A percentile compares a stretch with the other conserved stretches of the same genome.
phyloP scores from a whole-genome alignment of 1,140 invertebrate genomes.

The Hylyphantes graminicola region DNA sequence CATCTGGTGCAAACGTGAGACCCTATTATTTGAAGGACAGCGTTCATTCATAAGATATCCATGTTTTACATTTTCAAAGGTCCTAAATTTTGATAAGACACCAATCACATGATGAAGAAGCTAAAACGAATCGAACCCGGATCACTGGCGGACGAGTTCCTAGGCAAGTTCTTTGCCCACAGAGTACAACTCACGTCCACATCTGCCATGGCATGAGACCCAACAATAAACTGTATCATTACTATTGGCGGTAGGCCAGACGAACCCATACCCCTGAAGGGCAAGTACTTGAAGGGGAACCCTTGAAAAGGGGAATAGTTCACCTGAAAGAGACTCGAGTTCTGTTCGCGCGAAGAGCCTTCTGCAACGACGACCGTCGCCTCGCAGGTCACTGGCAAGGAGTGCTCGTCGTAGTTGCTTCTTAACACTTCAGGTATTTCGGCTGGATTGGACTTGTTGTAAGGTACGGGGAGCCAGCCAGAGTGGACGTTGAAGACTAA shows the following conservation, averaged over 20 bases:
- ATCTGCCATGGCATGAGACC: slow-evolving; percentile 18
- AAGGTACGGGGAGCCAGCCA: slow-evolving; percentile 39
- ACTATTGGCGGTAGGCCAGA: slow-evolving; percentile 39
- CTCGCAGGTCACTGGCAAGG: slow-evolving; percentile 35
- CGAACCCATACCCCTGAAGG: not conserved
- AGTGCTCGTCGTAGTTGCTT: slow-evolving; percentile 5
- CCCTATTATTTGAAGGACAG: too few relatives aligned
- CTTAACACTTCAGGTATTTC: not conserved
- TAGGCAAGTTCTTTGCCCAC: slow-evolving; percentile 48
- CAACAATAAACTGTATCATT: slow-evolving; percentile 51
- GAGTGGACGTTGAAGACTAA: slow-evolving; percentile 41
- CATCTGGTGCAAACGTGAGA: too few relatives aligned
- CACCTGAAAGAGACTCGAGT: not conserved
- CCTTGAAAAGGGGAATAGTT: slow-evolving; percentile 51
- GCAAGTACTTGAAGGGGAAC: slow-evolving; percentile 41
- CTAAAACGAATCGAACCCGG: slow-evolving; percentile 28
- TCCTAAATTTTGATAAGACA: too few relatives aligned
- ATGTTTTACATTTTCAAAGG: too few relatives aligned
- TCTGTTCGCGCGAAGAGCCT: not conserved
- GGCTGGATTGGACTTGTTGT: slow-evolving; percentile 16
- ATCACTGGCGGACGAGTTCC: not conserved
- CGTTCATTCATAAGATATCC: too few relatives aligned
- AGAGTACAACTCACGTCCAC: slow-evolving; percentile 43
- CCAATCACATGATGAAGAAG: slow-evolving; percentile 34
- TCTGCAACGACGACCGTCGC: not conserved